Conservation (phyloP, 2,113 vertebrate species). For the Centropristis striata region DNA sequence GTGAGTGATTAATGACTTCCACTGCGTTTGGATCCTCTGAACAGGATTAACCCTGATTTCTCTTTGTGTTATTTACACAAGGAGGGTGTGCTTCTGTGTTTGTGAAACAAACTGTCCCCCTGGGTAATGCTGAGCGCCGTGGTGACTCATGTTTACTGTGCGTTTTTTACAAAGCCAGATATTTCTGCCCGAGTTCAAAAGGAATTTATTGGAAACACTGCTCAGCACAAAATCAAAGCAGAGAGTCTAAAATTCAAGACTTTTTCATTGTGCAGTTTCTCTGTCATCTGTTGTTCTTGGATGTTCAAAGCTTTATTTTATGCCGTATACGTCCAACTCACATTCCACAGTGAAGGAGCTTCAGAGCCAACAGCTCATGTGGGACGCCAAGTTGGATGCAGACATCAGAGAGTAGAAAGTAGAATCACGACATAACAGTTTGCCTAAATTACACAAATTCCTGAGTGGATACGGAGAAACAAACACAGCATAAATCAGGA, state of each 20-base stretch:
- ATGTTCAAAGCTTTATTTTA: slow-evolving; percentile 52
- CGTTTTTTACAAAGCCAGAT: slow-evolving; percentile 40
- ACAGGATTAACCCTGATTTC: background rate
- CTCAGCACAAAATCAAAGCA: slow-evolving; percentile 45
- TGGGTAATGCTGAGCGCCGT: slow-evolving; percentile 13
- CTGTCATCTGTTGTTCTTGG: slow-evolving; percentile 40
- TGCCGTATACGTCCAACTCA: background rate
- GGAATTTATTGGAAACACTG: slow-evolving; percentile 61
- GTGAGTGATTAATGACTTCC: slow-evolving; percentile 53
- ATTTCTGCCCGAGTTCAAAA: slow-evolving; percentile 36
- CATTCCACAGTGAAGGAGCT: slow-evolving; percentile 38
- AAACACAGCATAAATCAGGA: background rate
- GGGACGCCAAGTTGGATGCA: slow-evolving; percentile 33
- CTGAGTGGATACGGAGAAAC: background rate
- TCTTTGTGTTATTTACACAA: slow-evolving; percentile 27
- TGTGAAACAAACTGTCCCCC: slow-evolving; percentile 27
- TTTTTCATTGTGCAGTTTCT: slow-evolving; percentile 30
- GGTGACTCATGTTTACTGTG: slow-evolving; percentile 53
- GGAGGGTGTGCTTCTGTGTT: slow-evolving; percentile 39
- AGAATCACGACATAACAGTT: background rate
- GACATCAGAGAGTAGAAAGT: background rate
- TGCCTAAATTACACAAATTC: slow-evolving; percentile 11
- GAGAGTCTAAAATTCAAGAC: background rate
- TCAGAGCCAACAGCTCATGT: slow-evolving; percentile 14
- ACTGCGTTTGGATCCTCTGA: slow-evolving; percentile 16